Percentiles rank a stretch among this genome's conserved stretches.
phyloP scores from a whole-genome alignment of 2,113 vertebrate genomes.

The Alectura lathami region DNA sequence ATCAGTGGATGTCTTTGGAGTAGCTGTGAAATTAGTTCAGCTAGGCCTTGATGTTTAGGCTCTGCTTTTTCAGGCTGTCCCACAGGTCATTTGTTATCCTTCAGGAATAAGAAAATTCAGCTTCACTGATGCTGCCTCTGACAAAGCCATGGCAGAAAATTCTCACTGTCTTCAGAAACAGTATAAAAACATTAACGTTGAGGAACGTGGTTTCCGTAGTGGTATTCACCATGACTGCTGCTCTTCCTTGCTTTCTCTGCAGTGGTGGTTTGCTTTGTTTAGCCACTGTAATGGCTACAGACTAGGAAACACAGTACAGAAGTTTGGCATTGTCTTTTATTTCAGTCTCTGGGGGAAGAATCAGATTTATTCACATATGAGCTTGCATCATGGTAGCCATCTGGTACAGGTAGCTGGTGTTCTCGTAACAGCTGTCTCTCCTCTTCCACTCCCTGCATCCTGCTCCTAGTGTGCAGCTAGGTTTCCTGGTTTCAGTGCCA shows the following conservation, averaged over 20 bases:
- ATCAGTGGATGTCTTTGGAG: background rate
- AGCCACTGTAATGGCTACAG: background rate
- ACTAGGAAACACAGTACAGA: background rate
- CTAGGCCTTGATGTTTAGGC: background rate
- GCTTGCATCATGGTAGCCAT: background rate
- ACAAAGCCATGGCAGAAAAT: background rate
- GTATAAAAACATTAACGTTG: background rate
- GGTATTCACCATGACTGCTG: background rate
- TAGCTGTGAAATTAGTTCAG: background rate
- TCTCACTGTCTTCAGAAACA: background rate
- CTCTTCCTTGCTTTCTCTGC: background rate
- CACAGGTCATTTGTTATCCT: background rate
- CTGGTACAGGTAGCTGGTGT: background rate
- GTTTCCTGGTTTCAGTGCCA: background rate
- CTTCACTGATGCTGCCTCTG: background rate
- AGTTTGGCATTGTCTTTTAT: background rate
- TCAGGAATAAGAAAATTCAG: background rate
- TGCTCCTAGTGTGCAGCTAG: background rate
- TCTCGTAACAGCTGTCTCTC: background rate
- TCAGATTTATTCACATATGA: background rate
- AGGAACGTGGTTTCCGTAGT: background rate
- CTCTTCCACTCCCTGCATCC: background rate
- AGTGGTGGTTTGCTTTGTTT: background rate
- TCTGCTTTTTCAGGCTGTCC: background rate
- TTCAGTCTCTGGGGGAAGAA: background rate